phyloP scores from a whole-genome alignment of 2,797 vertebrate genomes.

The Neoniphon sammara region DNA sequence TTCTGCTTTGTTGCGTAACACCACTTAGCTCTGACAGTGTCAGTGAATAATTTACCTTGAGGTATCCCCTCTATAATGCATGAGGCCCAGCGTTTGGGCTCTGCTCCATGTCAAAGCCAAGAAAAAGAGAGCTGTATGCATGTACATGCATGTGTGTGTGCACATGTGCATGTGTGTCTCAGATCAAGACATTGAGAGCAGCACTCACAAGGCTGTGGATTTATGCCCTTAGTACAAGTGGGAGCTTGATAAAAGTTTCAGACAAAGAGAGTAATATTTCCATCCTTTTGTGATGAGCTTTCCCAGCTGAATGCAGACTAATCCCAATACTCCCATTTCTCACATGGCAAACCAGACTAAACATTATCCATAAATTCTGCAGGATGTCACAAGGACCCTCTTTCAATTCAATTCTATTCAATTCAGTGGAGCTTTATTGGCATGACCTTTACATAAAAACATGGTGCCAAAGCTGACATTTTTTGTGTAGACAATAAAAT shows the following conservation, averaged over 20 bases:
- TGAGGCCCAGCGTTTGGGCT: constrained; percentile 48
- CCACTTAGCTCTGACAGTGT: constrained; percentile 70
- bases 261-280: constrained; percentile 52
- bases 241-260: constrained; percentile 56
- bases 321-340: constrained; percentile 5
- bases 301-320: constrained; percentile 21
- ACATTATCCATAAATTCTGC: neutral
- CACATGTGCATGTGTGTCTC: constrained; percentile 26
- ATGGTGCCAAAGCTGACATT: too few relatives aligned
- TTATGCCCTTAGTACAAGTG: constrained; percentile 55
- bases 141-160: constrained; percentile 26
- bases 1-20: constrained; percentile 61
- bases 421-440: too few relatives aligned
- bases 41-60: constrained; percentile 79
- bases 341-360: neutral
- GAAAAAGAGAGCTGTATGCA: constrained; percentile 26
- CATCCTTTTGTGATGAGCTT: constrained; percentile 28
- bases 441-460: too few relatives aligned
- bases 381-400: neutral
- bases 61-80: constrained; percentile 78
- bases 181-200: constrained; percentile 38
- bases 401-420: too few relatives aligned
- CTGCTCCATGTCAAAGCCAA: constrained; percentile 52
- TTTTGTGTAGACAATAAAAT: too few relatives aligned
- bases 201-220: constrained; percentile 59